Percentiles rank a stretch among this genome's conserved stretches.
These are phyloP conservation scores for Cromileptes altivelis DNA, from an alignment of 2,113 vertebrate species.

Conservation along the genomic window DNA sequence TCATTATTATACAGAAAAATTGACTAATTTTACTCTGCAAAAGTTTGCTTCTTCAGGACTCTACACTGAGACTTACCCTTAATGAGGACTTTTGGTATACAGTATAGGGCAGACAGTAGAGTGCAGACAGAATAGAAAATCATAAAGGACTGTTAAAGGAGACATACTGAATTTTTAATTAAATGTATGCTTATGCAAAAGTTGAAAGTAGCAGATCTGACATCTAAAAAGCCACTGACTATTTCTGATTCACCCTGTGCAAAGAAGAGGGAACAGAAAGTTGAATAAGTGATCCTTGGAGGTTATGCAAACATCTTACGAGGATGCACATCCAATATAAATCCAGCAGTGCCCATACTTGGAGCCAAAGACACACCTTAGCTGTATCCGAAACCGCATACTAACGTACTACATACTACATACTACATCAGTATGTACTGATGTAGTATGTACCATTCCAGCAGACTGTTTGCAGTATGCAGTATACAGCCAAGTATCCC, in stretches of 20 bases:
- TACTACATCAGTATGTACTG: no score
- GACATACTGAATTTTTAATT: background rate
- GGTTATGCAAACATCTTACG: background rate
- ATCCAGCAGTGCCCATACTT: background rate
- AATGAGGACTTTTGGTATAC: background rate
- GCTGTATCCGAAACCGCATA: no score
- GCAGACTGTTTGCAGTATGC: no score
- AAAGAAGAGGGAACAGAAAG: background rate
- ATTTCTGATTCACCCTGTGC: background rate
- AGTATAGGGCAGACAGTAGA: background rate
- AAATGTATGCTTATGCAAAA: constrained; percentile 20
- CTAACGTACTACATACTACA: no score
- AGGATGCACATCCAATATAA: background rate
- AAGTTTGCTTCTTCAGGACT: constrained; percentile 15
- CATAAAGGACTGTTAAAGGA: background rate
- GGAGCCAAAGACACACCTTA: background rate
- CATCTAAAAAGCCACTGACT: background rate
- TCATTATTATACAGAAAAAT: constrained; percentile 6
- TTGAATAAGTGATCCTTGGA: background rate
- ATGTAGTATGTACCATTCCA: no score
- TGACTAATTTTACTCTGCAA: background rate
- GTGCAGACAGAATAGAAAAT: background rate
- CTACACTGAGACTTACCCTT: background rate
- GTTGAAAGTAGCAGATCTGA: constrained; percentile 14
- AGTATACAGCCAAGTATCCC: no score